Evolutionary conservation across 2,888 invertebrate species (phyloP).

Genomic region (Ophion obscuratus): DNA sequence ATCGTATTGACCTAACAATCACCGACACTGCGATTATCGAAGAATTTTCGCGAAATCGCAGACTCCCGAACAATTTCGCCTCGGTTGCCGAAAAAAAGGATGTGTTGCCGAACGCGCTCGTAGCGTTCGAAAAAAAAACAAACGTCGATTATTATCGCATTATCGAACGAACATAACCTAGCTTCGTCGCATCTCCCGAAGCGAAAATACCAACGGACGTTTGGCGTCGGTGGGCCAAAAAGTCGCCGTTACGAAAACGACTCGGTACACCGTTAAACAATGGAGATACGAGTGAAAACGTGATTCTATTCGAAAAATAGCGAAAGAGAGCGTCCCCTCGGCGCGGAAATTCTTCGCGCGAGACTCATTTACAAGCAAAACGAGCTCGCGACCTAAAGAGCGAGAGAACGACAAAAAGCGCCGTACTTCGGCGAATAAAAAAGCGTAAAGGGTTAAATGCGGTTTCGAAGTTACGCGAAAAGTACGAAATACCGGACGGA

Average conservation of each 20-base stretch:
- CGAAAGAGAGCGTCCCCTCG: background rate
- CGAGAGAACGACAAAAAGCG: background rate
- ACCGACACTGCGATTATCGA: too few species aligned
- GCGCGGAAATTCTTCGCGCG: background rate
- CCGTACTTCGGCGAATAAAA: background rate
- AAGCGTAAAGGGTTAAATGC: background rate
- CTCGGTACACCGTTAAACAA: slow-evolving; percentile 25
- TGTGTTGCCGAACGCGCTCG: background rate
- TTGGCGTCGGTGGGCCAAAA: slow-evolving; percentile 67
- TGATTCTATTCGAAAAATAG: background rate
- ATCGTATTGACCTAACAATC: too few species aligned
- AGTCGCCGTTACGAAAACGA: slow-evolving; percentile 60
- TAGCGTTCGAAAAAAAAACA: slow-evolving; percentile 20
- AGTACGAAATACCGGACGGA: slow-evolving; percentile 11
- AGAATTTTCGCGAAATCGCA: too few species aligned
- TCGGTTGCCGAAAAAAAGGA: too few species aligned
- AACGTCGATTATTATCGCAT: slow-evolving; percentile 38
- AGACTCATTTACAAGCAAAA: background rate
- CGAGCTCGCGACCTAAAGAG: background rate
- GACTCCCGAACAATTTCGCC: too few species aligned
- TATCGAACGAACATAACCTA: slow-evolving; percentile 50
- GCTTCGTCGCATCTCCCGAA: background rate
- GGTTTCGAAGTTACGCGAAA: background rate
- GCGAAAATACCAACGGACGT: slow-evolving; percentile 47
- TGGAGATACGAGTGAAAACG: slow-evolving; percentile 17